Evolutionary conservation across 2,888 invertebrate genomes (phyloP).

Genomic region (Parascotia fuliginaria): DNA sequence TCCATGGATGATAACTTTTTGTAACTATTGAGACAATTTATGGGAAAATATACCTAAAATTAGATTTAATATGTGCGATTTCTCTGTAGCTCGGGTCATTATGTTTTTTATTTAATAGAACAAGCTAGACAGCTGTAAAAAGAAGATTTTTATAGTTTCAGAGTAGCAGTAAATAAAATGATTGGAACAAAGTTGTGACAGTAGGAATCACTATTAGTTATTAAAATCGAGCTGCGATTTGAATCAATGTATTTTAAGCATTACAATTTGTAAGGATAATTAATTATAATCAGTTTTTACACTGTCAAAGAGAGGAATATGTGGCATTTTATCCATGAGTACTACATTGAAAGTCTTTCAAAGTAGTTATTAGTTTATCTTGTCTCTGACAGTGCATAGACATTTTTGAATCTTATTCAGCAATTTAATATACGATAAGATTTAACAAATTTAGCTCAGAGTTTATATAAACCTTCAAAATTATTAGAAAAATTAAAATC

Average conservation of each 20-base stretch:
- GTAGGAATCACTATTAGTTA: conserved; percentile 20
- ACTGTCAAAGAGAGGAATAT: conserved; percentile 8
- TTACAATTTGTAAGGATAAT: conserved; percentile 16
- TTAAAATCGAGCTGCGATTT: conserved; percentile 24
- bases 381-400: conserved; percentile 11
- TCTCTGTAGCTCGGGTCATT: no score
- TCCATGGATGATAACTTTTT: no score
- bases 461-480: conserved; percentile 17
- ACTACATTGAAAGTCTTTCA: not conserved
- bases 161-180: not conserved
- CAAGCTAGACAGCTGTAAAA: not conserved
- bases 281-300: conserved; percentile 1
- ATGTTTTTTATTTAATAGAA: no score
- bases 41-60: no score
- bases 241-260: conserved; percentile 25
- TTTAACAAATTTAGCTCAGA: conserved; percentile 12
- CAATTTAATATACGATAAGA: conserved; percentile 12
- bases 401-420: conserved; percentile 7
- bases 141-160: not conserved
- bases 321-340: conserved; percentile 6
- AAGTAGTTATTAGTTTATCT: not conserved
- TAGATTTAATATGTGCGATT: no score
- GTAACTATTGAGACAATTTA: no score
- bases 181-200: conserved; percentile 30
- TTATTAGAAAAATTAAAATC: conserved; percentile 33